phyloP scores from a whole-genome alignment of 1,140 invertebrate species.

The Aradophagus sp. region DNA sequence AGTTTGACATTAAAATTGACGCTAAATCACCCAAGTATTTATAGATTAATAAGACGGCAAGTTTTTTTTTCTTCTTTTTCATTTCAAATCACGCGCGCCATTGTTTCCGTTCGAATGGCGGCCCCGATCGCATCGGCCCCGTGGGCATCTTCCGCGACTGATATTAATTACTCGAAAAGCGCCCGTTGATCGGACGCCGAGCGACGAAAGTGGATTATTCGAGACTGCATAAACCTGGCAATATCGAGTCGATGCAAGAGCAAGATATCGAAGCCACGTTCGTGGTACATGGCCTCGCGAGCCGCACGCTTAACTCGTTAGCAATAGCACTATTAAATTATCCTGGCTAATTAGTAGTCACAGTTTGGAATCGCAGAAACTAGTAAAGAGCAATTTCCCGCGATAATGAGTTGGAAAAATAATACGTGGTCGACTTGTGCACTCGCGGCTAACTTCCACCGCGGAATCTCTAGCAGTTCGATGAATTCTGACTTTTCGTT shows the following conservation, averaged over 20 bases:
- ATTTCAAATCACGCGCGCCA: no score
- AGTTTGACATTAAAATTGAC: no score
- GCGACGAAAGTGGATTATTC: slow-evolving; percentile 40
- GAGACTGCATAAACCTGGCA: slow-evolving; percentile 45
- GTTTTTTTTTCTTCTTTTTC: no score
- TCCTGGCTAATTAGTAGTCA: slow-evolving; percentile 62
- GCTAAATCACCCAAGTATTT: no score
- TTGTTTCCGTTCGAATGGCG: no score
- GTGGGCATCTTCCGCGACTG: no score
- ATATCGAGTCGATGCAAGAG: slow-evolving; percentile 64
- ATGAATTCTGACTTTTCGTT: slow-evolving; percentile 10
- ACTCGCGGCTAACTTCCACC: slow-evolving; percentile 34
- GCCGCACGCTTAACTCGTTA: slow-evolving; percentile 61
- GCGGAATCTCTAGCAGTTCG: slow-evolving; percentile 20
- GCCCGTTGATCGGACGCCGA: slow-evolving; percentile 6
- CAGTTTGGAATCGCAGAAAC: slow-evolving; percentile 51
- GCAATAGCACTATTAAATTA: slow-evolving; percentile 64
- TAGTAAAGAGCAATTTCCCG: slow-evolving; percentile 55
- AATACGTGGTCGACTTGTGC: slow-evolving; percentile 48
- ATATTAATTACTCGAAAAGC: no score
- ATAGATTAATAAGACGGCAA: no score
- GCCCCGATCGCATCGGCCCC: no score
- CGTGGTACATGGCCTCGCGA: slow-evolving; percentile 57
- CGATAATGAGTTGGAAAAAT: slow-evolving; percentile 53
- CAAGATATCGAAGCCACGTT: slow-evolving; percentile 63